Conservation (phyloP, 92 coral and sea anemone genomes). For the Epizoanthus fatuus region DNA sequence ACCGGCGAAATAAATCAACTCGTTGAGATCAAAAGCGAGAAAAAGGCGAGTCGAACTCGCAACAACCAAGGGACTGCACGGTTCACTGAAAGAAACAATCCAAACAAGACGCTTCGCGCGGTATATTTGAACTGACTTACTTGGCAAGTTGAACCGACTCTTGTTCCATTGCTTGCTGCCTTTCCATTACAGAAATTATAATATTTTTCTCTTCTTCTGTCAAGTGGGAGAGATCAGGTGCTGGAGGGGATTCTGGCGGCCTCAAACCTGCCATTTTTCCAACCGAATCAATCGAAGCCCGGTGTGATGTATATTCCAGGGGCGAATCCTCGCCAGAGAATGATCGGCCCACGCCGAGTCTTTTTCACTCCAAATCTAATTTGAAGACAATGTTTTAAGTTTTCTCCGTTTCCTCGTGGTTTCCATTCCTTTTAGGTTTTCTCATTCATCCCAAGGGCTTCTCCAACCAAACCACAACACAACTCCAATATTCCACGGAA, state of each 20-base stretch:
- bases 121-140: slow-evolving; percentile 63
- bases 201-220: slow-evolving; percentile 96
- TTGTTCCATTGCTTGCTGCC: slow-evolving; percentile 92
- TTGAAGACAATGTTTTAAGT: slow-evolving; percentile 3
- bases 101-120: background rate
- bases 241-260: slow-evolving; percentile 86
- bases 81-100: slow-evolving; percentile 3
- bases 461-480: slow-evolving; percentile 49
- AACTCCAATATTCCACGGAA: slow-evolving; percentile 40
- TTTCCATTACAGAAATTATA: slow-evolving; percentile 87
- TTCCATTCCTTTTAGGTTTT: slow-evolving; percentile 29
- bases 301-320: slow-evolving; percentile 41
- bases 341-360: slow-evolving; percentile 36
- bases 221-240: slow-evolving; percentile 95
- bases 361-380: slow-evolving; percentile 2
- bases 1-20: slow-evolving; percentile 26
- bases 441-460: slow-evolving; percentile 28
- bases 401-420: slow-evolving; percentile 15
- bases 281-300: slow-evolving; percentile 47
- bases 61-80: slow-evolving; percentile 18
- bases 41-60: slow-evolving; percentile 29
- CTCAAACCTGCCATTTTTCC: slow-evolving; percentile 88
- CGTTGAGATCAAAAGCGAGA: slow-evolving; percentile 20
- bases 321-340: slow-evolving; percentile 33
- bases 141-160: slow-evolving; percentile 85